These are phyloP conservation scores for Pyrrhura leucotis DNA, from an alignment of 2,797 vertebrate genomes.

Conservation along the genomic window DNA sequence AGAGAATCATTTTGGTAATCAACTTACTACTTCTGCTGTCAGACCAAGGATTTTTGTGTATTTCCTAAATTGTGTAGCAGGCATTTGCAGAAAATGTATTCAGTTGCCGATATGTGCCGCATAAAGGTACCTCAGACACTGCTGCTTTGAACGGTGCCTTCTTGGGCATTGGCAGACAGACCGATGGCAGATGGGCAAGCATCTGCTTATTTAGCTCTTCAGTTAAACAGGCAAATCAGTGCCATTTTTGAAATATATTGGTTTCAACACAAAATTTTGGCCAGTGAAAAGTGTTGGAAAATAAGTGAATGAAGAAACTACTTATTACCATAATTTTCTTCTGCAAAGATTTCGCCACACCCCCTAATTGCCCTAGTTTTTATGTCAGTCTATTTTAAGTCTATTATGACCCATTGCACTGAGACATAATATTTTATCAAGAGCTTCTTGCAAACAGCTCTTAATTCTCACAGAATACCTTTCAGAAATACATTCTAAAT, in stretches of 20 bases:
- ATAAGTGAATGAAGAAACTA: not conserved
- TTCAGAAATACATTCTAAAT: not conserved
- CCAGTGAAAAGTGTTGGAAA: not conserved
- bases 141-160: not conserved
- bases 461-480: not conserved
- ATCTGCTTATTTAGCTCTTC: slow-evolving; percentile 4
- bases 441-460: not conserved
- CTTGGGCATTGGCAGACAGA: not conserved
- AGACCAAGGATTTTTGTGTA: not conserved
- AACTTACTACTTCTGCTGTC: not conserved
- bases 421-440: not conserved
- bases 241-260: not conserved
- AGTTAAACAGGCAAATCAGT: not conserved
- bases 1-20: not conserved
- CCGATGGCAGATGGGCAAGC: not conserved
- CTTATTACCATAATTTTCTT: not conserved
- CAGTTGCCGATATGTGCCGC: not conserved
- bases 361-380: not conserved
- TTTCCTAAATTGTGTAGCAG: not conserved
- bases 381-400: not conserved
- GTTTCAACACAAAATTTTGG: not conserved
- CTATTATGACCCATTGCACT: not conserved
- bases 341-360: accelerated
- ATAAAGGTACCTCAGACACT: not conserved
- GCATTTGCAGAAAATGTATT: not conserved